phyloP scores from a whole-genome alignment of 2,113 vertebrate genomes.

The Notothenia coriiceps region DNA sequence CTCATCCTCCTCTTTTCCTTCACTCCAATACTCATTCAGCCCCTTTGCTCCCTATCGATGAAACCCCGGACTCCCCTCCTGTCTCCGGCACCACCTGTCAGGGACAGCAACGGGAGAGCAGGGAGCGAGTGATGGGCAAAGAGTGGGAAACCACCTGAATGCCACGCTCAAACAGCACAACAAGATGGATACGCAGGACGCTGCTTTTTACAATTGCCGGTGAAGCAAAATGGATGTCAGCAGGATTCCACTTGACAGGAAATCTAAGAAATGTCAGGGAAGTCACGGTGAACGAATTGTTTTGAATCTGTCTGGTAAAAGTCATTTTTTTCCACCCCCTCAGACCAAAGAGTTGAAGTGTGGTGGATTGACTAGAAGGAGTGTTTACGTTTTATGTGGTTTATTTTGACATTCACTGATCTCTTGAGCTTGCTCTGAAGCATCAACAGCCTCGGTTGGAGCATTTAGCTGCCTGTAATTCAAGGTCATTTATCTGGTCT shows the following conservation, averaged over 20 bases:
- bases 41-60: conserved; percentile 30
- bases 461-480: conserved; percentile 26
- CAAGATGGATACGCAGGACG: conserved; percentile 70
- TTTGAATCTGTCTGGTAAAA: conserved; percentile 59
- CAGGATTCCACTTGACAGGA: conserved; percentile 72
- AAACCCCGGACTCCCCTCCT: conserved; percentile 19
- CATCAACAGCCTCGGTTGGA: not conserved
- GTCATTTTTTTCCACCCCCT: conserved; percentile 18
- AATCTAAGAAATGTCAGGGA: conserved; percentile 76
- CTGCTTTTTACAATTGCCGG: conserved; percentile 56
- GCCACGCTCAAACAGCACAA: conserved; percentile 55
- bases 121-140: conserved; percentile 65
- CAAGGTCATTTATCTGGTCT: conserved; percentile 37
- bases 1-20: conserved; percentile 3
- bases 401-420: conserved; percentile 35
- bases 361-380: conserved; percentile 33
- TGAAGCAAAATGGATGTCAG: conserved; percentile 69
- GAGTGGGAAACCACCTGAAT: conserved; percentile 71
- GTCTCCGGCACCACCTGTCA: conserved; percentile 61
- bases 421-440: not conserved
- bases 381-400: conserved; percentile 25
- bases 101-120: conserved; percentile 51
- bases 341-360: conserved; percentile 17
- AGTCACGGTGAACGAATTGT: conserved; percentile 71
- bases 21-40: conserved; percentile 26